Base-by-base conservation (phyloP, 2,113 vertebrate genomes). In the Laticauda laticaudata region DNA sequence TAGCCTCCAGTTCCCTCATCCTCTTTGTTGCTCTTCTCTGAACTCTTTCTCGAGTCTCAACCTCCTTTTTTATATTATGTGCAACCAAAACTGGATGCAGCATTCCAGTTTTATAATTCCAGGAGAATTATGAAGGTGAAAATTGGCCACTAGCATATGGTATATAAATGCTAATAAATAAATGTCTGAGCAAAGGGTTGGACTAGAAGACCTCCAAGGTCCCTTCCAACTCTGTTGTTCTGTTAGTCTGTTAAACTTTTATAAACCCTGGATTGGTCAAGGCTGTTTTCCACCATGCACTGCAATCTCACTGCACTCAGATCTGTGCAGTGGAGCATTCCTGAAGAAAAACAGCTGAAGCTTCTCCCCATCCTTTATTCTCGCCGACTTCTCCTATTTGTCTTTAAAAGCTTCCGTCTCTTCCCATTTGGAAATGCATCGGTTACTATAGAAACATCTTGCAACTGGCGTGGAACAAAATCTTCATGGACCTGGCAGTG, bases 391-490 rank as follows among this genome's bases (percentile, higher is more conserved):
- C 23, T 93, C 21, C 95, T 95, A 90, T 81, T 94, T 23, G 18
- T 51, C 20, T 93, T 89, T 39, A 88, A 39, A 90, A 26, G 81
- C 75, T 88, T 95, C 94, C 96, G 94, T 96, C 96, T 95, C 95
- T 93, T 89, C 95, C 95, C 94, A 94, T 97, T 97, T 96, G 95
- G 91, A 97, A 97, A 96, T 97, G 96, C 95, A 97, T 97, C 96
- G 96, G 97, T 98, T 97, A 97, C 97, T 97, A 98, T 98, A 98
- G 97, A 96, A 97, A 98, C 97, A 91, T 96, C 96, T 96, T 97
- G 96, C 95, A 96, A 97, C 96, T 96, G 96, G 96, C 97, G 93
- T 95, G 87, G 64, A 89, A 59, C 94, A 96, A 92, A 94, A 91
- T 91, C 94, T 96, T 96, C 92, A 93, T 96, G 96, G 96, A 97